These are phyloP conservation scores for Phainopepla nitens DNA, from an alignment of 2,113 vertebrate species.

Conservation along the genomic window DNA sequence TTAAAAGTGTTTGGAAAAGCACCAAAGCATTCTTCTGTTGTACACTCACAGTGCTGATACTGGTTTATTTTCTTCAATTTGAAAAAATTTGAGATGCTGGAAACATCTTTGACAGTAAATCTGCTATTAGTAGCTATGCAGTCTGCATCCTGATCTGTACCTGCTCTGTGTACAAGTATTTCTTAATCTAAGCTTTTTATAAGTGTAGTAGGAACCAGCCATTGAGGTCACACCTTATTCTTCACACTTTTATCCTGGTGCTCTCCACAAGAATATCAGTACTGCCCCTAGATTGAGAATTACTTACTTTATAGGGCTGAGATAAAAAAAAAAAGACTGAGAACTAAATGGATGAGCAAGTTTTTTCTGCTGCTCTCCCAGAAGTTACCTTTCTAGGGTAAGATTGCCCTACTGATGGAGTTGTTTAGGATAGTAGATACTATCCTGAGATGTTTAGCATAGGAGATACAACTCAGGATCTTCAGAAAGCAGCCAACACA, in stretches of 20 bases:
- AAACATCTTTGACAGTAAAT: background rate
- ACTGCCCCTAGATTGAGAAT: background rate
- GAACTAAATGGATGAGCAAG: background rate
- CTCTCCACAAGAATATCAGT: background rate
- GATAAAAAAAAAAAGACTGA: background rate
- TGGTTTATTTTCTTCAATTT: background rate
- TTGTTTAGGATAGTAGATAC: background rate
- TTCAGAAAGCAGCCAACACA: background rate
- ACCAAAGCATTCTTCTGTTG: background rate
- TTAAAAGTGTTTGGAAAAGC: background rate
- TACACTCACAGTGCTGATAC: background rate
- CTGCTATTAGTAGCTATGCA: background rate
- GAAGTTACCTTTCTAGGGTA: background rate
- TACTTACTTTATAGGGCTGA: background rate
- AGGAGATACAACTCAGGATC: background rate
- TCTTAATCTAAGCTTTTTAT: background rate
- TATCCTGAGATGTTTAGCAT: background rate
- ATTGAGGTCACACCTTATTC: background rate
- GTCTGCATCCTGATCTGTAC: background rate
- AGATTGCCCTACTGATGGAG: background rate
- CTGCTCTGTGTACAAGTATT: background rate
- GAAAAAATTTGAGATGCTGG: background rate
- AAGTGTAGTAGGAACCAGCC: background rate
- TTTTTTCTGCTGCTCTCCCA: background rate
- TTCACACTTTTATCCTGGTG: background rate